Evolutionary conservation across 1,140 invertebrate genomes (phyloP), one percentile per base, ranked within the genome.

Genomic region (Ctenoplectra terminalis): DNA sequence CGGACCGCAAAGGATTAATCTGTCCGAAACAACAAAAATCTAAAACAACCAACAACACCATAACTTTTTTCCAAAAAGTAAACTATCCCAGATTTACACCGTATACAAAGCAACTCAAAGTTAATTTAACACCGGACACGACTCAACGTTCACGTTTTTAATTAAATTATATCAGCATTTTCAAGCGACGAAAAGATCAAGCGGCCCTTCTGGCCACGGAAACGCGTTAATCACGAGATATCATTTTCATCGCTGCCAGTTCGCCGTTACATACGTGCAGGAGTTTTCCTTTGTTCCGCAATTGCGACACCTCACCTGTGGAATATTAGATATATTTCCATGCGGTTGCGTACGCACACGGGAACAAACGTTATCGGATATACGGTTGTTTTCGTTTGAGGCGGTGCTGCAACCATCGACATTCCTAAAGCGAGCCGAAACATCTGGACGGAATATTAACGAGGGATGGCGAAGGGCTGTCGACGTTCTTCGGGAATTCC

Each of bases 381-480:
- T 46, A 52, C 29, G 58, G 66, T 43, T 54, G 69, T 80, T 79
- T 79, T 79, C 76, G 80, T 71, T 85, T 76, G 72, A 74, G 23
- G 6, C 40, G 58, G 26, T 40, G 40, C 43, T 8, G 63, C 37
- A 43, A 50, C 40, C 76, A 79, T 74, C 84, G 61, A 52, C 61
- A 81, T 64, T 77, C 67, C 60, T 58, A 72, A 56, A 80, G 76
- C 79, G 67, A 64, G 43, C 83, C 69, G 63, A 83, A 86, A 86
- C 76, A 80, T 86, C 78, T 74, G 78, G 82, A 20, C 73, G 82
- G 84, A 88, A 87, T 87, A 89, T 87, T 87, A 88, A 88, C 85
- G 77, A 88, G 56, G 34, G 71, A 26, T 75, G 61, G 54, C 43
- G 70, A 72, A 66, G 75, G 46, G 54, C 73, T 71, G 61, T n/a